These are phyloP conservation scores for Nephila pilipes DNA, from an alignment of 1,140 invertebrate species.

Conservation along the genomic window DNA sequence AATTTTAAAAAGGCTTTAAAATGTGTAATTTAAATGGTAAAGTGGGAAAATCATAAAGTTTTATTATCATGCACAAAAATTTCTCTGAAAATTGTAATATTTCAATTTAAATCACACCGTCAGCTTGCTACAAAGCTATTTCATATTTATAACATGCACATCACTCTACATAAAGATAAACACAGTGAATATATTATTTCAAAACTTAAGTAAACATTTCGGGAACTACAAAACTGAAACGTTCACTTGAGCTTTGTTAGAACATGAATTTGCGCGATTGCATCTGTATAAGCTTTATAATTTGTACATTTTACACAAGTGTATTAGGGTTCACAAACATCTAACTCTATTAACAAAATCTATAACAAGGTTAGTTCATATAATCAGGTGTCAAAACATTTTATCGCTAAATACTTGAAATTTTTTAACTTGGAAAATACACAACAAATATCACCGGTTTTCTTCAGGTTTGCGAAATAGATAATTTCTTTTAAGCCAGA, in stretches of 20 bases:
- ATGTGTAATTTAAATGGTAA: not conserved
- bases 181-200: conserved; percentile 38
- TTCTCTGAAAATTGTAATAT: not conserved
- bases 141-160: conserved; percentile 10
- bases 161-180: conserved; percentile 68
- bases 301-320: conserved; percentile 33
- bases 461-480: conserved; percentile 9
- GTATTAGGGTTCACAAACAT: conserved; percentile 22
- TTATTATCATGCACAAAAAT: conserved; percentile 12
- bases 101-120: not conserved
- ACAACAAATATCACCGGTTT: conserved; percentile 49
- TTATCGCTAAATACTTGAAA: conserved; percentile 6
- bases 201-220: conserved; percentile 24
- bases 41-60: not conserved
- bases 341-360: conserved; percentile 23
- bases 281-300: conserved; percentile 8
- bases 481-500: not conserved
- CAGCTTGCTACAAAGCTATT: conserved; percentile 12
- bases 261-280: not conserved
- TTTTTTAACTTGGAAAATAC: not conserved
- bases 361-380: not conserved
- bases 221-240: not conserved
- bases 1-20: not conserved
- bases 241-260: not conserved
- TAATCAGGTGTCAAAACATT: conserved; percentile 33